A percentile compares a stretch with the other conserved stretches of the same genome.
These are phyloP conservation scores for Drosophila siamana DNA, from an alignment of 2,888 invertebrate species.

Conservation along the genomic window DNA sequence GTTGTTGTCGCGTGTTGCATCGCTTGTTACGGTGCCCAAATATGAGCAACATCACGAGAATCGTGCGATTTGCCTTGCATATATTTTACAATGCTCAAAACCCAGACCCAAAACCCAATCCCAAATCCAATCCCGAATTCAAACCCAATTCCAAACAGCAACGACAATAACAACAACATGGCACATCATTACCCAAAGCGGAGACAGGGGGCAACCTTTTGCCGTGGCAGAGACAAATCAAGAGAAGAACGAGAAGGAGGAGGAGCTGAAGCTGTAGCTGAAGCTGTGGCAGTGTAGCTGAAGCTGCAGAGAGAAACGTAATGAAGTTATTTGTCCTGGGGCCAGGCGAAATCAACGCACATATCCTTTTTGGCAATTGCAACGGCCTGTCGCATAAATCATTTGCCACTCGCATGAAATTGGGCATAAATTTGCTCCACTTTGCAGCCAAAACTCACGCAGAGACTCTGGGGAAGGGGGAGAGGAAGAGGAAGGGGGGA, in stretches of 20 bases:
- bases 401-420: constrained; percentile 80
- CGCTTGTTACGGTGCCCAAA: constrained; percentile 82
- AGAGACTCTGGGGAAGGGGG: background rate
- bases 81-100: constrained; percentile 74
- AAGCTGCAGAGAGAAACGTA: constrained; percentile 47
- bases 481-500: background rate
- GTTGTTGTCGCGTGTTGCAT: constrained; percentile 74
- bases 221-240: constrained; percentile 2
- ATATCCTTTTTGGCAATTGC: constrained; percentile 82
- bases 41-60: constrained; percentile 84
- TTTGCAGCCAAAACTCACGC: constrained; percentile 46
- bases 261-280: background rate
- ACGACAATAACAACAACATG: constrained; percentile 59
- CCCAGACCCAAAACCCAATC: constrained; percentile 27
- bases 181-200: constrained; percentile 66
- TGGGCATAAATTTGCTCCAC: constrained; percentile 81
- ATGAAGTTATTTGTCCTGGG: constrained; percentile 81
- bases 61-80: constrained; percentile 83
- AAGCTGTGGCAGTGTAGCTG: no score
- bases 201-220: constrained; percentile 42
- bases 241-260: background rate
- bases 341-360: constrained; percentile 79
- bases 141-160: constrained; percentile 49
- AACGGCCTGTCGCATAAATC: constrained; percentile 79
- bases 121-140: constrained; percentile 45